phyloP scores from a whole-genome alignment of 2,888 invertebrate species.

The Odontothrips loti region DNA sequence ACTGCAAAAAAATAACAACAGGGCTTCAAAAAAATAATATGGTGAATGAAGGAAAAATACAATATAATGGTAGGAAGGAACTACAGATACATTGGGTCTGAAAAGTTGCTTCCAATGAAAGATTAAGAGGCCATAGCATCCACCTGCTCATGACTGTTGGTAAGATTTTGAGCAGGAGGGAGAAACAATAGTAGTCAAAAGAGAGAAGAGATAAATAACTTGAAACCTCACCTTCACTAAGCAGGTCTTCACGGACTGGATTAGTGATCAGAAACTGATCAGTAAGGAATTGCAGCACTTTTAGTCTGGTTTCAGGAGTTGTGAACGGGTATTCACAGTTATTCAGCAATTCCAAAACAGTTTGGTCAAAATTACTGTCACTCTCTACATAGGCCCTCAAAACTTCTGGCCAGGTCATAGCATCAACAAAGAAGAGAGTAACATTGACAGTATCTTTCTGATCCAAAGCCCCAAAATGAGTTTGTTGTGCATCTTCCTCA shows the following conservation, averaged over 20 bases:
- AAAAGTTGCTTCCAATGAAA: no score
- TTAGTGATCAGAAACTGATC: constrained; percentile 92
- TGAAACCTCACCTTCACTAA: constrained; percentile 72
- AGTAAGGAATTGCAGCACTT: constrained; percentile 83
- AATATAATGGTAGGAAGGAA: no score
- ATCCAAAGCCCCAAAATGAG: constrained; percentile 93
- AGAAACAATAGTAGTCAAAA: neutral
- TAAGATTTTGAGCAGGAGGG: constrained; percentile 34
- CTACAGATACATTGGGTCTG: no score
- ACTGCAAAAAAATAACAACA: constrained; percentile 47
- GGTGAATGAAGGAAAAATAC: no score
- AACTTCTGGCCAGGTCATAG: constrained; percentile 95
- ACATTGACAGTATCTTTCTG: constrained; percentile 97
- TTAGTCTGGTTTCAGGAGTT: constrained; percentile 68
- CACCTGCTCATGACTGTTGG: no score
- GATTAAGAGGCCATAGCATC: no score
- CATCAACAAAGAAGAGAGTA: constrained; percentile 85
- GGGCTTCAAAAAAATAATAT: neutral
- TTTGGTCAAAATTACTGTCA: constrained; percentile 73
- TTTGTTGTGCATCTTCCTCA: constrained; percentile 92
- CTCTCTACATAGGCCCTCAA: constrained; percentile 86
- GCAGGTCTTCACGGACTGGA: constrained; percentile 86
- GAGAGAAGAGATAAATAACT: neutral
- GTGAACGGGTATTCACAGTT: constrained; percentile 86
- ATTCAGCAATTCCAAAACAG: constrained; percentile 64